A percentile compares a stretch with the other conserved stretches of the same genome.
Evolutionary conservation across 2,113 vertebrate genomes (phyloP).

Genomic region (Anoura caudifer): DNA sequence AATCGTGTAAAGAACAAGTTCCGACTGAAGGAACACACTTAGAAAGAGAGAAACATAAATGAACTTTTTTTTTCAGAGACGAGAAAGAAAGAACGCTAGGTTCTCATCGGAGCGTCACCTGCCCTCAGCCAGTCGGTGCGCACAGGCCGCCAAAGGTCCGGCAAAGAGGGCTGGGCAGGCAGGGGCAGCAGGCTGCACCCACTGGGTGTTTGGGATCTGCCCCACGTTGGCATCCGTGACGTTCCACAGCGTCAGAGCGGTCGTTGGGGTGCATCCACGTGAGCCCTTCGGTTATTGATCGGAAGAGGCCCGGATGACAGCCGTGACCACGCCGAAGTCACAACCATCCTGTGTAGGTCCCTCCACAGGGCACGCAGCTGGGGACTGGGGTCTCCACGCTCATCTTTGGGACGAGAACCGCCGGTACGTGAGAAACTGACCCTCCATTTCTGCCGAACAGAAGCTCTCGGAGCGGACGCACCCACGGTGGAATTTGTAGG

Average conservation of each 20-base stretch:
- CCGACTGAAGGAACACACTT: background rate
- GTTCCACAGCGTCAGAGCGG: background rate
- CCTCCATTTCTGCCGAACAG: too few relatives aligned
- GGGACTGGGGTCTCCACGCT: too few relatives aligned
- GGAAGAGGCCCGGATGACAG: background rate
- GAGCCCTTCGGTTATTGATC: background rate
- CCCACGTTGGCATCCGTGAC: background rate
- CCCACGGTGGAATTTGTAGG: too few relatives aligned
- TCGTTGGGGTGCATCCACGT: background rate
- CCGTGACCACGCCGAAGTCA: too few relatives aligned
- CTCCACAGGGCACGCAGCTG: background rate
- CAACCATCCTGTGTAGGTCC: accelerated
- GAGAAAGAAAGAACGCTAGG: background rate
- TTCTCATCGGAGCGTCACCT: background rate
- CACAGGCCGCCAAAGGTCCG: background rate
- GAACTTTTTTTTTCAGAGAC: background rate
- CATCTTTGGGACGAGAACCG: background rate
- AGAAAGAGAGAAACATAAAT: background rate
- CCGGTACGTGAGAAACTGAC: too few relatives aligned
- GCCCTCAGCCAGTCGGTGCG: background rate
- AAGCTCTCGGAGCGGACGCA: too few relatives aligned
- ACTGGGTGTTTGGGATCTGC: background rate
- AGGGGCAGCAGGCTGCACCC: too few relatives aligned
- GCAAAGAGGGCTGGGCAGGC: background rate
- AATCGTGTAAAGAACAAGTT: background rate